A percentile compares a stretch with the other conserved stretches of the same genome.
Evolutionary conservation across 2,888 invertebrate genomes (phyloP).

Genomic region (Coelinius sp.): DNA sequence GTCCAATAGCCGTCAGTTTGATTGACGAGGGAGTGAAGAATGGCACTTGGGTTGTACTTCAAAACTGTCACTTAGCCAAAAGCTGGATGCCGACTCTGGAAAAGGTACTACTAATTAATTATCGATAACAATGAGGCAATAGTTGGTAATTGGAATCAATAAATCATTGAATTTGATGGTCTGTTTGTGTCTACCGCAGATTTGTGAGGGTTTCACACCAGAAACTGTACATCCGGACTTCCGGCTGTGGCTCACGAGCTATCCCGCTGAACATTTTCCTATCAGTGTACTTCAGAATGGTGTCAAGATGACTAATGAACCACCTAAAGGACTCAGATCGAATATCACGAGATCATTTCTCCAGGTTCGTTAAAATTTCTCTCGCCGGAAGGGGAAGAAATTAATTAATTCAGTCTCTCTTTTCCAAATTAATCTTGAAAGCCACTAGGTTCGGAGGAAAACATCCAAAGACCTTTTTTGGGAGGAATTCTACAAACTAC

Average conservation of each 20-base stretch:
- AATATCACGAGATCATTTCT: constrained; percentile 87
- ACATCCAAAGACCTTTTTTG: too few species aligned
- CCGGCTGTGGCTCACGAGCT: constrained; percentile 94
- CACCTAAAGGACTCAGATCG: constrained; percentile 89
- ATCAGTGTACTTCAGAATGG: constrained; percentile 93
- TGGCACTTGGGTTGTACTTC: constrained; percentile 94
- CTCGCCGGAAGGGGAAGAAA: neutral
- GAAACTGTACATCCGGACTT: constrained; percentile 92
- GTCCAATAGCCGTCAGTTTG: constrained; percentile 87
- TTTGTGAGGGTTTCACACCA: constrained; percentile 86
- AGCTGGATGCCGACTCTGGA: constrained; percentile 95
- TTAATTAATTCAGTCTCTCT: too few species aligned
- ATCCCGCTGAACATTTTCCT: constrained; percentile 92
- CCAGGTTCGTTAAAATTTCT: constrained; percentile 63
- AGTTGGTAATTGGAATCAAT: neutral
- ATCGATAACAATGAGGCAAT: neutral
- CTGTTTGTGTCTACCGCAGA: constrained; percentile 69
- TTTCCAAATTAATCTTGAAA: too few species aligned
- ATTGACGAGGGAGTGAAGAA: constrained; percentile 88
- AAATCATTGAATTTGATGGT: neutral
- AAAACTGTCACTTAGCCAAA: constrained; percentile 95
- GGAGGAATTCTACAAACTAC: too few species aligned
- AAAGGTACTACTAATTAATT: constrained; percentile 74
- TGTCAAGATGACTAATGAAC: constrained; percentile 97
- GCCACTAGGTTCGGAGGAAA: too few species aligned